These are phyloP conservation scores for Apodemus speciosus DNA, from an alignment of 2,113 vertebrate species.

Conservation along the genomic window DNA sequence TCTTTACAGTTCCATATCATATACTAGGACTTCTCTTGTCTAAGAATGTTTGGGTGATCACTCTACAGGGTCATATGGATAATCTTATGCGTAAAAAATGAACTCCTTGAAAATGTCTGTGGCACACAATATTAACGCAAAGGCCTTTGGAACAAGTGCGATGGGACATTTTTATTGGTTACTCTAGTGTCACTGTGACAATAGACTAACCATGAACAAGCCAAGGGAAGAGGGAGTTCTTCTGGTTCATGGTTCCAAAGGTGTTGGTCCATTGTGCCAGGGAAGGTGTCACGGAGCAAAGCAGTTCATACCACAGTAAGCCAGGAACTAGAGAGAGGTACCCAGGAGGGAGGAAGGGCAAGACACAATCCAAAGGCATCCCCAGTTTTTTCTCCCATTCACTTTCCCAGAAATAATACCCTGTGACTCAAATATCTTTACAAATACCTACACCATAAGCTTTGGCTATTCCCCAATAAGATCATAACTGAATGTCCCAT, in stretches of 20 bases:
- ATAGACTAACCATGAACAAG: too few relatives aligned
- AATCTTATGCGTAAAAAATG: background rate
- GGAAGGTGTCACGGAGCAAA: background rate
- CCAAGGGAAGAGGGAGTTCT: background rate
- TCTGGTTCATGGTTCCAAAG: background rate
- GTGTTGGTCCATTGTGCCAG: background rate
- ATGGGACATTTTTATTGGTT: background rate
- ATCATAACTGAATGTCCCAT: too few relatives aligned
- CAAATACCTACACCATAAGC: too few relatives aligned
- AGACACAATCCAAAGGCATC: background rate
- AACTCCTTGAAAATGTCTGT: background rate
- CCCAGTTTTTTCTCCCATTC: too few relatives aligned
- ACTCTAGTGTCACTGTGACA: background rate
- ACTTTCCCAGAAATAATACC: too few relatives aligned
- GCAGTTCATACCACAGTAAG: background rate
- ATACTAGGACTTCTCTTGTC: background rate
- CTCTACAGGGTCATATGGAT: background rate
- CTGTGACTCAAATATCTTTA: too few relatives aligned
- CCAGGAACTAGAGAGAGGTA: background rate
- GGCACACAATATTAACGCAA: background rate
- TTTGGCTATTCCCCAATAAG: too few relatives aligned
- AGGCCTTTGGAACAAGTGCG: background rate
- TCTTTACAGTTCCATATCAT: rapidly evolving
- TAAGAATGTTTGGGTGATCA: background rate
- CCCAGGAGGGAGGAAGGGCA: background rate